phyloP scores from a whole-genome alignment of 2,888 invertebrate genomes.

The Ectropis crepuscularia region DNA sequence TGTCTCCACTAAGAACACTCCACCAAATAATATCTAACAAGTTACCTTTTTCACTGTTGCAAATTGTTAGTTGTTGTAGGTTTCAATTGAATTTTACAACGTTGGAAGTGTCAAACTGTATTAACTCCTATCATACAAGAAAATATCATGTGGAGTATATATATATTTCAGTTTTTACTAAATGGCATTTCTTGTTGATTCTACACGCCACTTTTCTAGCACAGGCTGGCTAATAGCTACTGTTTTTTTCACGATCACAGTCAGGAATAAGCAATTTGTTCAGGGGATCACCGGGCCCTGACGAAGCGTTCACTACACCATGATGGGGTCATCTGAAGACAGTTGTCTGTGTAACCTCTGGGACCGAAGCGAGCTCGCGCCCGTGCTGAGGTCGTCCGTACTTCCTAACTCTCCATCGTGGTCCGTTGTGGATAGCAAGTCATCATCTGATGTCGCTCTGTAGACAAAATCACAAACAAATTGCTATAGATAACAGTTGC shows the following conservation, averaged over 20 bases:
- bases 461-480: slow-evolving; percentile 11
- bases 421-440: slow-evolving; percentile 90
- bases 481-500: slow-evolving; percentile 4
- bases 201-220: slow-evolving; percentile 6
- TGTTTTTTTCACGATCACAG: slow-evolving; percentile 3
- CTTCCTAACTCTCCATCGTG: slow-evolving; percentile 90
- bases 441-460: slow-evolving; percentile 94
- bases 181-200: slow-evolving; percentile 21
- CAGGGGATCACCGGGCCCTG: neutral
- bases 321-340: slow-evolving; percentile 82
- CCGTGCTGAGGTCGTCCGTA: slow-evolving; percentile 85
- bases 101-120: slow-evolving; percentile 31
- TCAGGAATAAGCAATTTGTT: slow-evolving; percentile 5
- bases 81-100: slow-evolving; percentile 26
- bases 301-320: slow-evolving; percentile 63
- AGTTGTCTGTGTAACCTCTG: slow-evolving; percentile 78
- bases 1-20: neutral
- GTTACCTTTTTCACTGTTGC: neutral
- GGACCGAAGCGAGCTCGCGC: slow-evolving; percentile 66
- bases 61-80: slow-evolving; percentile 3
- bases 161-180: slow-evolving; percentile 4
- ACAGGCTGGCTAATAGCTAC: slow-evolving; percentile 5
- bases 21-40: neutral
- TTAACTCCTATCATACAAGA: slow-evolving; percentile 22
- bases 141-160: slow-evolving; percentile 17